Evolutionary conservation across 2,113 vertebrate genomes (phyloP).

Genomic region (Gobiocypris rarus): DNA sequence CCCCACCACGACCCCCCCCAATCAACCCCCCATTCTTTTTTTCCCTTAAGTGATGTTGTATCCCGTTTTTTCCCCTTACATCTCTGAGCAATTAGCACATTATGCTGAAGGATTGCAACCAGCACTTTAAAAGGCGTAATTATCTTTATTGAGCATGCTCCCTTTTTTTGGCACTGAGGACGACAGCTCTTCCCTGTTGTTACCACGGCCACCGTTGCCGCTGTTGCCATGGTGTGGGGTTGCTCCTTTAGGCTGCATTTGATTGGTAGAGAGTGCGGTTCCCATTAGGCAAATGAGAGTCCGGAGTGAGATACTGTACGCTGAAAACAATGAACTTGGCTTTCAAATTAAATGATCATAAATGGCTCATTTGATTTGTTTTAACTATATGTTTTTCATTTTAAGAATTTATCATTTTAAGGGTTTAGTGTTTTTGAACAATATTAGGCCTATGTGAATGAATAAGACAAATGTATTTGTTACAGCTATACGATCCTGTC

Average conservation of each 20-base stretch:
- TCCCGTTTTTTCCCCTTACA: constrained; percentile 61
- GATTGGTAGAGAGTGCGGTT: constrained; percentile 59
- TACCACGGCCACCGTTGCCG: constrained; percentile 64
- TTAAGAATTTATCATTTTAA: neutral
- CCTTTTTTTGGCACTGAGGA: constrained; percentile 51
- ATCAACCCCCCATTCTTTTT: constrained; percentile 58
- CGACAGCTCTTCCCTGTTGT: constrained; percentile 55
- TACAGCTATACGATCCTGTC: neutral
- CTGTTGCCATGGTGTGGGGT: constrained; percentile 62
- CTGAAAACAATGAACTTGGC: neutral
- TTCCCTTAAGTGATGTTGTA: constrained; percentile 71
- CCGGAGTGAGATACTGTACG: constrained; percentile 3
- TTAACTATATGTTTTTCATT: neutral
- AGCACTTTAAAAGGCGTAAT: constrained; percentile 67
- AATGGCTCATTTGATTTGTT: neutral
- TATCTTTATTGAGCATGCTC: constrained; percentile 66
- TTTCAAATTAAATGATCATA: neutral
- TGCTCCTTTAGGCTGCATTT: constrained; percentile 50
- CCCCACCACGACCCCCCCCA: constrained; percentile 16
- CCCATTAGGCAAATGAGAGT: constrained; percentile 60
- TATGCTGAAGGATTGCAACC: constrained; percentile 65
- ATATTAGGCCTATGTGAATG: neutral
- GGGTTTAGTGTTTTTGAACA: neutral
- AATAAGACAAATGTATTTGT: neutral
- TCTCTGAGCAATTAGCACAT: constrained; percentile 74